Conservation (phyloP, 1,140 invertebrate species). For the Plutomurus gul region DNA sequence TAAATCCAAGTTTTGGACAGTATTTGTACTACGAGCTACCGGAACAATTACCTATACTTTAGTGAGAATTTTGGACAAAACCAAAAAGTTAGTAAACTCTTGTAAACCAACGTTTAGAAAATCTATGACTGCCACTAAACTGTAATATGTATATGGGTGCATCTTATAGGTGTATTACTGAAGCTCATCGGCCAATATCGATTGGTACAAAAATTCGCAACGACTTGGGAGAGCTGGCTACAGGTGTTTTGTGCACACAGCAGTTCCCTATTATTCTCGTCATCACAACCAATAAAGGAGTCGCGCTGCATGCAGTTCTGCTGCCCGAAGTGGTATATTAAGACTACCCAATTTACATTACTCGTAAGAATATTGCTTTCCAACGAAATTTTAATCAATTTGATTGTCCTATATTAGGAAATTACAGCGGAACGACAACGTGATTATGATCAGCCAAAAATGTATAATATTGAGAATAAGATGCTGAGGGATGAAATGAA, state of each 20-base stretch:
- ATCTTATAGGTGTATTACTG: neutral
- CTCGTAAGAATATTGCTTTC: neutral
- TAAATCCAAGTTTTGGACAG: neutral
- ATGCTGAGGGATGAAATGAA: neutral
- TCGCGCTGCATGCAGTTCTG: conserved; percentile 5
- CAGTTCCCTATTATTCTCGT: conserved; percentile 22
- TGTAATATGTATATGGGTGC: neutral
- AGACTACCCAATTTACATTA: too few relatives aligned
- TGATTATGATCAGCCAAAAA: neutral
- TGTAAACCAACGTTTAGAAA: too few relatives aligned
- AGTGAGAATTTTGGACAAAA: conserved; percentile 18
- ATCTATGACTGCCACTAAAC: too few relatives aligned
- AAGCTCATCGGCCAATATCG: neutral
- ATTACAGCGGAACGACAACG: neutral
- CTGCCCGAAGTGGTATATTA: too few relatives aligned
- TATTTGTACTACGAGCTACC: conserved; percentile 30
- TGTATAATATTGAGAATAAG: conserved; percentile 25
- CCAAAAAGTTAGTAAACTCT: neutral
- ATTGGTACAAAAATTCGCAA: neutral
- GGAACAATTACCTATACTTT: conserved; percentile 38
- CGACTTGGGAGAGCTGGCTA: neutral
- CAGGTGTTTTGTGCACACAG: neutral
- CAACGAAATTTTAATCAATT: neutral
- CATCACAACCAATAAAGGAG: neutral
- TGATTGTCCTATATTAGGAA: too few relatives aligned